Evolutionary conservation across 2,113 vertebrate species (phyloP).

Genomic region (Perca fluviatilis): DNA sequence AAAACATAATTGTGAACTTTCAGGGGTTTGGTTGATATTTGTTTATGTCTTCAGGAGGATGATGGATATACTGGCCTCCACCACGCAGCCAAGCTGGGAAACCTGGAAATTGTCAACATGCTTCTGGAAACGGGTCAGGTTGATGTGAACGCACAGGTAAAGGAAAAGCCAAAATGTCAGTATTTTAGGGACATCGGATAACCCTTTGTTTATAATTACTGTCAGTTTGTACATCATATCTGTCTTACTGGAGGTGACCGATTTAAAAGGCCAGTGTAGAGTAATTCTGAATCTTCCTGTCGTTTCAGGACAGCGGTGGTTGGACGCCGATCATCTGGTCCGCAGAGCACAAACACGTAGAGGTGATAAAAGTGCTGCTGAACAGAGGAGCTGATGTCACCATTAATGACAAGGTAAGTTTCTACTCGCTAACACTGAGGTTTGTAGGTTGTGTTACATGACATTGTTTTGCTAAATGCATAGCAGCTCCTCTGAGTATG

Average conservation of each 20-base stretch:
- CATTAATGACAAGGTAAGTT: slow-evolving; percentile 89
- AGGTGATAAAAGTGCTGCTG: slow-evolving; percentile 89
- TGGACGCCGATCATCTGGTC: slow-evolving; percentile 97
- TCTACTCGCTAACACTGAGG: neutral
- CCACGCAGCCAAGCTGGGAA: slow-evolving; percentile 92
- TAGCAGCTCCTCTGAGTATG: neutral
- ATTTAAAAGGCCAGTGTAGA: neutral
- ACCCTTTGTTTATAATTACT: neutral
- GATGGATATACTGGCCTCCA: slow-evolving; percentile 94
- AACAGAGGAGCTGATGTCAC: slow-evolving; percentile 91
- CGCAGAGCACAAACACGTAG: slow-evolving; percentile 92
- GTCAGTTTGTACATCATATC: neutral
- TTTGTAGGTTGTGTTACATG: neutral
- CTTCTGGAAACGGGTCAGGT: slow-evolving; percentile 92
- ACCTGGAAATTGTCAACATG: slow-evolving; percentile 89
- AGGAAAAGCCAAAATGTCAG: neutral
- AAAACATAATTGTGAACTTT: neutral
- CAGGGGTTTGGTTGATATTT: neutral
- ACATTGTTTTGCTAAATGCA: neutral
- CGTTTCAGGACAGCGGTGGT: slow-evolving; percentile 89
- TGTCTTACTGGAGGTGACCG: neutral
- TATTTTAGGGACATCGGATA: neutral
- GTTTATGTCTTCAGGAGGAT: slow-evolving; percentile 84
- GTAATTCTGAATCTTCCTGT: neutral
- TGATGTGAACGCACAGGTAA: slow-evolving; percentile 93